These are phyloP conservation scores for Ectropis grisescens DNA, from an alignment of 1,140 invertebrate genomes.

Conservation along the genomic window DNA sequence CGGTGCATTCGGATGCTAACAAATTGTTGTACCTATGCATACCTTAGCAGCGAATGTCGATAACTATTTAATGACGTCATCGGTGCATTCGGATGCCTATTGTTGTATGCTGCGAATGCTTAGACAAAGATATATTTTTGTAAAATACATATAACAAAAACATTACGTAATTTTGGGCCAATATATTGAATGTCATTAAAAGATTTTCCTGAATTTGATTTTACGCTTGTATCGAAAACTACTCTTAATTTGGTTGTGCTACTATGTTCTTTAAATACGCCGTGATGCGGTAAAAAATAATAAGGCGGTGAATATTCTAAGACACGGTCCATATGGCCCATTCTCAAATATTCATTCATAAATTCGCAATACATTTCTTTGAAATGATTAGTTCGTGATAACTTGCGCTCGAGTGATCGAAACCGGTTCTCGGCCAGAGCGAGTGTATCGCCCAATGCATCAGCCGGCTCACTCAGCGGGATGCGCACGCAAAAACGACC, in stretches of 20 bases:
- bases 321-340: constrained; percentile 24
- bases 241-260: constrained; percentile 30
- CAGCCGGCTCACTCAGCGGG: constrained; percentile 14
- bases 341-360: constrained; percentile 23
- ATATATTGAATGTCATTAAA: constrained; percentile 25
- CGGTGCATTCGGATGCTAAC: too few species aligned
- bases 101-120: constrained; percentile 4
- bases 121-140: constrained; percentile 9
- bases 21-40: too few species aligned
- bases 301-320: constrained; percentile 2
- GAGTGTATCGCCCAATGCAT: constrained; percentile 16
- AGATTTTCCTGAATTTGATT: constrained; percentile 12
- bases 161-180: constrained; percentile 33
- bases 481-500: constrained; percentile 19
- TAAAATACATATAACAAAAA: constrained; percentile 20
- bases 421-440: constrained; percentile 14
- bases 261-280: constrained; percentile 27
- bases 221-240: constrained; percentile 30
- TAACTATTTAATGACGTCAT: not conserved
- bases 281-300: constrained; percentile 52
- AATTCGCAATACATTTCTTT: constrained; percentile 22
- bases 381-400: constrained; percentile 13
- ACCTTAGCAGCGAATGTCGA: too few species aligned
- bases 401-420: constrained; percentile 20
- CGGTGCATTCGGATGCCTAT: constrained; percentile 1